These are phyloP conservation scores for Graphium colonna DNA, from an alignment of 2,888 invertebrate species.

Conservation along the genomic window DNA sequence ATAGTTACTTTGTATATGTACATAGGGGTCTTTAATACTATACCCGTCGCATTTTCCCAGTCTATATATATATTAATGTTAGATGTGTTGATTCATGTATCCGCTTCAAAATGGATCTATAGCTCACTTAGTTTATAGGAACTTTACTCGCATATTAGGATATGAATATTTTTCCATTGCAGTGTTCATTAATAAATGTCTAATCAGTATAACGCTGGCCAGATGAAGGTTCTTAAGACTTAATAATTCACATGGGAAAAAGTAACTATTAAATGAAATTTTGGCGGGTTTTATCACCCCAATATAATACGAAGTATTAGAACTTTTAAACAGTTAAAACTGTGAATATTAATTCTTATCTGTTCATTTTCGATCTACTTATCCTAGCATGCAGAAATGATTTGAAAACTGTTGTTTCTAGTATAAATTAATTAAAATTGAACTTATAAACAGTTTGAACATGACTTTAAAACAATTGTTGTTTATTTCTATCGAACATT, in stretches of 20 bases:
- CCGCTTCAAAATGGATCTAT: conserved; percentile 41
- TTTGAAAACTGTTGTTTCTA: no score
- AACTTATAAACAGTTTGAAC: no score
- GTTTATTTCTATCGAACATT: no score
- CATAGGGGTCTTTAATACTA: conserved; percentile 30
- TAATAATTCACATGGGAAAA: neutral
- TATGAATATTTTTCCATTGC: conserved; percentile 61
- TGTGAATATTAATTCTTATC: no score
- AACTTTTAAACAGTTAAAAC: no score
- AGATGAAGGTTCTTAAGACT: neutral
- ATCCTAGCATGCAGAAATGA: no score
- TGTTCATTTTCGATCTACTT: no score
- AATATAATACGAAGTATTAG: no score
- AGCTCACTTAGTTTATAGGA: conserved; percentile 63
- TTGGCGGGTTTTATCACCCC: no score
- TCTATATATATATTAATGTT: conserved; percentile 27
- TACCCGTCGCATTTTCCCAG: conserved; percentile 30
- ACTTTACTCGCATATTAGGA: conserved; percentile 69
- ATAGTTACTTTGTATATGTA: conserved; percentile 28
- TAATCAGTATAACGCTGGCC: neutral
- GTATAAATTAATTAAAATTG: no score
- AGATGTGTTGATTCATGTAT: conserved; percentile 16
- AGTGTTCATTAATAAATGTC: conserved; percentile 57
- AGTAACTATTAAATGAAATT: no score
- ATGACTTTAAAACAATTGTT: no score